A percentile compares a stretch with the other conserved stretches of the same genome.
These are phyloP conservation scores for Cheilosia urbana DNA, from an alignment of 2,888 invertebrate genomes.

Conservation along the genomic window DNA sequence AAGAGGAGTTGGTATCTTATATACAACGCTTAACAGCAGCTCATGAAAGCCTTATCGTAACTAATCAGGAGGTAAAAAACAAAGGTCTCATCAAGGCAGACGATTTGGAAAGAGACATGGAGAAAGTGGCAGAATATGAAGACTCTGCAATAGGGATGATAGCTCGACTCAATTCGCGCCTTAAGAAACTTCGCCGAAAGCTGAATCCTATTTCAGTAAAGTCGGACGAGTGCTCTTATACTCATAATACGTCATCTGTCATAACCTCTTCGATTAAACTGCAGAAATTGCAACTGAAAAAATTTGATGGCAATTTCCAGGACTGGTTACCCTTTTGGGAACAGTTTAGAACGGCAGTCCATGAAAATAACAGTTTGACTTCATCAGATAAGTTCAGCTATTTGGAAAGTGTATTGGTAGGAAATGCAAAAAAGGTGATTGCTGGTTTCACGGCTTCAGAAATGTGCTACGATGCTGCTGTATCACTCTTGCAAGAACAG, in stretches of 20 bases:
- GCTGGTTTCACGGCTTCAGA: constrained; percentile 1
- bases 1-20: neutral
- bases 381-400: constrained; percentile 30
- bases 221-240: neutral
- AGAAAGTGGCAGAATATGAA: constrained; percentile 17
- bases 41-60: constrained; percentile 2
- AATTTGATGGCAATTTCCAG: constrained; percentile 10
- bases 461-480: constrained; percentile 26
- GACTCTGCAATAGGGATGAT: constrained; percentile 21
- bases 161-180: constrained; percentile 2
- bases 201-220: neutral
- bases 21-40: neutral
- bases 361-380: constrained; percentile 21
- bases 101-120: neutral
- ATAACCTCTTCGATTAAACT: neutral
- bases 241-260: neutral
- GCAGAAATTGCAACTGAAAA: constrained; percentile 2
- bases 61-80: neutral
- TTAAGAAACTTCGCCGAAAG: constrained; percentile 1
- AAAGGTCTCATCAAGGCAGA: constrained; percentile 9
- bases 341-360: constrained; percentile 16
- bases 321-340: constrained; percentile 49
- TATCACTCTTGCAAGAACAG: constrained; percentile 4
- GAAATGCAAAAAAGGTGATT: constrained; percentile 16
- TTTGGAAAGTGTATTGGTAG: constrained; percentile 12